Evolutionary conservation across 2,797 vertebrate genomes (phyloP), one percentile per base, ranked within the genome.

Genomic region (Atherinosoma microstoma): DNA sequence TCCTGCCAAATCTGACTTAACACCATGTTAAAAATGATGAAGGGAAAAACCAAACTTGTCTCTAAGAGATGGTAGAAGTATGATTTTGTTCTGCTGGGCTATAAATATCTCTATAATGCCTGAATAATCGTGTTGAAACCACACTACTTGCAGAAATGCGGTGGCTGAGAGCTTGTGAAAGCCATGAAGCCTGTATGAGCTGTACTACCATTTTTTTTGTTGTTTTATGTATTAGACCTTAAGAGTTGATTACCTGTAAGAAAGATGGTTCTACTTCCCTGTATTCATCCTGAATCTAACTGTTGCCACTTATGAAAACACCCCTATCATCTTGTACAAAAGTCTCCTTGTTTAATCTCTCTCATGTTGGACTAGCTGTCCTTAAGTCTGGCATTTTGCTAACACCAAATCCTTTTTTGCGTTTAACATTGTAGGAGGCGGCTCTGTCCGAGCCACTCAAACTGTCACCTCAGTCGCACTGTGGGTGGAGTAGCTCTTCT

Each of bases 401-500:
- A n/a, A 65, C 10, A 59, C 68, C 74, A 73, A 73, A 56, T 79
- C 67, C 22, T 10, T 51, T 73, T 38, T 60, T 58, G 11, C 34
- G 67, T 57, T 51, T 63, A 60, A 67, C 15, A 45, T 13, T n/a
- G 10, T 59, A 65, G 63, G 56, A 58, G 49, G 58, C 36, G 3
- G 8, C 51, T 42, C 60, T 58, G 56, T 72, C 61, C 22, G 64
- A 69, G 67, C 36, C 64, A 6, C 78, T 94, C 80, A 98, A 72
- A 98, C 97, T 0, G 97, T 99, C 82, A 99, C 98, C 84, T 99
- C 98, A 0, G 96, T 96, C 79, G 97, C 96, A 88, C 97, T 99
- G 92, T 97, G 97, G 82, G 97, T 97, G 88, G 95, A 91, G 80
- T 96, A 96, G 86, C 94, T 96, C 78, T 96, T 96, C 20, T 95